Base-by-base conservation (phyloP, 2,113 vertebrate species). In the Esox niger region DNA sequence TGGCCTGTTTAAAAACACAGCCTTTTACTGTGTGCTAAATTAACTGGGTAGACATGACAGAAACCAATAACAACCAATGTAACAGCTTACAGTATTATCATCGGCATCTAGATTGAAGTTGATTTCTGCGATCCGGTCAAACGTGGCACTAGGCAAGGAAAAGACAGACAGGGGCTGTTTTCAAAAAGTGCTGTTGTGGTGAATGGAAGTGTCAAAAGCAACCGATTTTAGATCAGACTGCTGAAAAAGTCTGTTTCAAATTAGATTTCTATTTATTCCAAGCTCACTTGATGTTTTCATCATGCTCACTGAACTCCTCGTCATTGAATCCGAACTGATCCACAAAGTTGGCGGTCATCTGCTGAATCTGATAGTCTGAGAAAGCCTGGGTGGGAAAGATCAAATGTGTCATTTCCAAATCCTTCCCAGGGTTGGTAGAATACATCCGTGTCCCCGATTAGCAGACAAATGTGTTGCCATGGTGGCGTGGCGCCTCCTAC, bases 301-400 rank as follows among this genome's bases (percentile, higher is more conserved):
- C 96, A 52, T 98, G 97, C 76, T 98, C 96, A 60, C 92, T 95
- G 79, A 99, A 99, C 79, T 99, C 96, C 85, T 98, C 96, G 0
- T 99, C 96, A 0, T 95, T 98, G 73, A 99, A 98, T 73, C 96
- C 97, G 31, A 99, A 99, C 89, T 98, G 97, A 89, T 99, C 97
- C 75, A 96, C 94, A 0, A 99, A 99, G 77, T 93, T 95, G 2
- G 97, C 95, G 0, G 97, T 97, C 96, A 99, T 99, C 93, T 98
- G 97, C 78, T 98, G 97, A 81, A 98, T 95, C 92, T 99, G 97
- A 88, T 98, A 99, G 82, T 99, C 97, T 0, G 96, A 97, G 88
- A 98, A 99, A 2, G 95, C 94, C 97, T 98, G 82, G 11, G 64
- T 31, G 56, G 43, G 21, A 3, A 5, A 60, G 2, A 57, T 26